These are phyloP conservation scores for Zosterops borbonicus DNA, from an alignment of 2,113 vertebrate genomes.

Conservation along the genomic window DNA sequence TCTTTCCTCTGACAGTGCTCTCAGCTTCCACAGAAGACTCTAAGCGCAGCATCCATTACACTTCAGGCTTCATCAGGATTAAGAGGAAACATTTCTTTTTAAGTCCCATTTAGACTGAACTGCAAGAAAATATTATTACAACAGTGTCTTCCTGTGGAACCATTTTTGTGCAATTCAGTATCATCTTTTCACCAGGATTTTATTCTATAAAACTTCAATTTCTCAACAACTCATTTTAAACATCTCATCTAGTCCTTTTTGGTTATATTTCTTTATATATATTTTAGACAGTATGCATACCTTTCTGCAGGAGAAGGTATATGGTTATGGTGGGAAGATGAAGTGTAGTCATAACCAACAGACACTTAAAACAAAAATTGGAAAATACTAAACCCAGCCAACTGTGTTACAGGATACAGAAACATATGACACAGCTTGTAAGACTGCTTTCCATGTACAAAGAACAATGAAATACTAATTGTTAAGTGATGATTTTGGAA, in stretches of 20 bases:
- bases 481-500: not conserved
- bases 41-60: not conserved
- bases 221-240: not conserved
- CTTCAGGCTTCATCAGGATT: conserved; percentile 36
- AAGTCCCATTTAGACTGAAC: conserved; percentile 18
- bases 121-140: conserved; percentile 43
- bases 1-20: conserved; percentile 13
- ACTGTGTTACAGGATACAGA: not conserved
- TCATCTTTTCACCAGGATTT: not conserved
- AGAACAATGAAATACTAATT: not conserved
- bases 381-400: not conserved
- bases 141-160: not conserved
- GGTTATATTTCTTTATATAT: not conserved
- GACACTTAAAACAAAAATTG: not conserved
- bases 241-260: not conserved
- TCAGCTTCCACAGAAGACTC: not conserved
- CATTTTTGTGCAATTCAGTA: not conserved
- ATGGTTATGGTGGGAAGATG: not conserved
- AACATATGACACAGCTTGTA: not conserved
- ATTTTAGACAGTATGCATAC: not conserved
- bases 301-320: not conserved
- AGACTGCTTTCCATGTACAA: not conserved
- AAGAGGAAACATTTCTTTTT: conserved; percentile 27
- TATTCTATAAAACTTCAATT: not conserved
- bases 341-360: not conserved